These are phyloP conservation scores for Keiferia lycopersicella DNA, from an alignment of 2,888 invertebrate genomes.

Conservation along the genomic window DNA sequence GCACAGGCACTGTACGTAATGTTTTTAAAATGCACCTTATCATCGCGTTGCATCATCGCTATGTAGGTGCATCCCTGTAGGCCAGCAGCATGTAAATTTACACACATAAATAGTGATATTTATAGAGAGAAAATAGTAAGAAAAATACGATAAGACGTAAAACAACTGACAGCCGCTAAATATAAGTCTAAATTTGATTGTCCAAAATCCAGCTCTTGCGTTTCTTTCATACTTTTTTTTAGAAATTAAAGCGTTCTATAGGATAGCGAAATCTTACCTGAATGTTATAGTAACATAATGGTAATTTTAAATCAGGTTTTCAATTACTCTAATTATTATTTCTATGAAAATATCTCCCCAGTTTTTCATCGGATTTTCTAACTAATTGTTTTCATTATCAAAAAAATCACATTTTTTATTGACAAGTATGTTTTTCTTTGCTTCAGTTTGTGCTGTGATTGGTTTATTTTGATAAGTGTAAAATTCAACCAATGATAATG, in stretches of 20 bases:
- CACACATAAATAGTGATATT: slow-evolving; percentile 40
- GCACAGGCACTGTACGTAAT: slow-evolving; percentile 27
- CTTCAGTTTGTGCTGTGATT: not conserved
- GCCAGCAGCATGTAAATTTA: slow-evolving; percentile 64
- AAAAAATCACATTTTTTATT: slow-evolving; percentile 6
- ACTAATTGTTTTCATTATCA: slow-evolving; percentile 46
- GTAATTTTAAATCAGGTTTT: slow-evolving; percentile 41
- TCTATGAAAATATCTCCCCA: slow-evolving; percentile 56
- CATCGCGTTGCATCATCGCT: slow-evolving; percentile 79
- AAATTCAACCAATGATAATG: not conserved
- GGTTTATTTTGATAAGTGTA: not conserved
- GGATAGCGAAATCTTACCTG: slow-evolving; percentile 49
- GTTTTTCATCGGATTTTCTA: slow-evolving; percentile 54
- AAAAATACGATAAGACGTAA: slow-evolving; percentile 66
- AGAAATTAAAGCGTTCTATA: not conserved
- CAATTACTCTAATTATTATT: slow-evolving; percentile 40
- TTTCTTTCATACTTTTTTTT: not conserved
- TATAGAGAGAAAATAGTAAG: slow-evolving; percentile 43
- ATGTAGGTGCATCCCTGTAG: slow-evolving; percentile 65
- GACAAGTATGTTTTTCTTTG: not conserved
- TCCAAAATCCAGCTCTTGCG: slow-evolving; percentile 38
- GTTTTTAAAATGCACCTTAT: slow-evolving; percentile 65
- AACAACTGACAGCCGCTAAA: slow-evolving; percentile 79
- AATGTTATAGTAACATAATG: slow-evolving; percentile 57
- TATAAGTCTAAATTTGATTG: slow-evolving; percentile 57